A percentile compares a stretch with the other conserved stretches of the same genome.
Conservation (phyloP, 2,888 invertebrate genomes). For the Agrotis clavis region DNA sequence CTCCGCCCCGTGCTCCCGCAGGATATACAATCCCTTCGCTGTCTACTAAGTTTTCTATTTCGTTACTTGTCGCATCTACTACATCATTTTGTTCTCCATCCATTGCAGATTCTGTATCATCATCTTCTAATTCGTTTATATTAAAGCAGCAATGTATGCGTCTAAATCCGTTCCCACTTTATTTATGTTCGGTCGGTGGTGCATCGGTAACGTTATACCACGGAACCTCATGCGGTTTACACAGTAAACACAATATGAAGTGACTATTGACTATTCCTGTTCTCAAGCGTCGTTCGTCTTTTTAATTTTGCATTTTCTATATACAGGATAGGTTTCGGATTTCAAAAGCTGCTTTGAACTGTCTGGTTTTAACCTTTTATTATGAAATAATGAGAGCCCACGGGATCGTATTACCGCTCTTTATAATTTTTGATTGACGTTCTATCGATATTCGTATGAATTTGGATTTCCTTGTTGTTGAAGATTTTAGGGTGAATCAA, state of each 20-base stretch:
- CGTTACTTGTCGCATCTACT: slow-evolving; percentile 30
- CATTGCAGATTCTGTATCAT: slow-evolving; percentile 67
- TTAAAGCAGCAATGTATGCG: slow-evolving; percentile 66
- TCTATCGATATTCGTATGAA: slow-evolving; percentile 73
- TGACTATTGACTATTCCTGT: slow-evolving; percentile 91
- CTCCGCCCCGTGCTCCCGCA: slow-evolving; percentile 83
- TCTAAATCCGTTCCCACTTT: slow-evolving; percentile 19
- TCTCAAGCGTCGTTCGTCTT: slow-evolving; percentile 82
- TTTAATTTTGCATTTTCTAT: slow-evolving; percentile 88
- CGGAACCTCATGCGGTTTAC: slow-evolving; percentile 87
- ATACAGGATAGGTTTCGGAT: slow-evolving; percentile 83
- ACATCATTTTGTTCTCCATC: slow-evolving; percentile 47
- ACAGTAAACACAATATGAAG: slow-evolving; percentile 90
- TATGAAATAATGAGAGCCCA: slow-evolving; percentile 82
- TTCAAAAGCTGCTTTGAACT: slow-evolving; percentile 82
- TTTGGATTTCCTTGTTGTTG: slow-evolving; percentile 65
- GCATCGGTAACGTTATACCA: slow-evolving; percentile 83
- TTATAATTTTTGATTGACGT: slow-evolving; percentile 80
- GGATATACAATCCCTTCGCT: slow-evolving; percentile 82
- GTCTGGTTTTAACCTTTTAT: slow-evolving; percentile 80
- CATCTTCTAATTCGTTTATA: not conserved
- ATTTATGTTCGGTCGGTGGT: slow-evolving; percentile 63
- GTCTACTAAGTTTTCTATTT: slow-evolving; percentile 66
- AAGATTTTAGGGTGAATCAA: slow-evolving; percentile 39
- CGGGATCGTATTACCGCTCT: slow-evolving; percentile 78